Evolutionary conservation across 2,113 vertebrate species (phyloP).

Genomic region (Sylvietta virens): DNA sequence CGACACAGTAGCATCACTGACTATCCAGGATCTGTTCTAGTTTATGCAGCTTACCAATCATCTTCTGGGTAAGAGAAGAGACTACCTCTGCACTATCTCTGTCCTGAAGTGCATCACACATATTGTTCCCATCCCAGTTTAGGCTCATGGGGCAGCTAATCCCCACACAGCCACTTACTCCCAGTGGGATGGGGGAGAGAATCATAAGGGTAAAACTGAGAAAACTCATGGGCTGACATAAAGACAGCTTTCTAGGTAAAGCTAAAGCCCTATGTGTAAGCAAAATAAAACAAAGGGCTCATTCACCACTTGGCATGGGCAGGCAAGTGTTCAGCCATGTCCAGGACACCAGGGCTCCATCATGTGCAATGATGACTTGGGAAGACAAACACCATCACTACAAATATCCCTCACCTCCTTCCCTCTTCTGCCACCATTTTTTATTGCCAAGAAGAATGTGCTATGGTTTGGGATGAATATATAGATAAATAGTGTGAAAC

Average conservation of each 20-base stretch:
- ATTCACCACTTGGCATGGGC: accelerated
- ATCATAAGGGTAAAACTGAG: background rate
- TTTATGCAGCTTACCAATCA: background rate
- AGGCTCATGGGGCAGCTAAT: background rate
- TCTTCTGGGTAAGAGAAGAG: background rate
- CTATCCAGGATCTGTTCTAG: background rate
- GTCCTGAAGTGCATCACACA: background rate
- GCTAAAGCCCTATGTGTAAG: accelerated
- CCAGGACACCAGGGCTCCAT: background rate
- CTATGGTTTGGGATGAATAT: background rate
- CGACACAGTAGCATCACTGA: background rate
- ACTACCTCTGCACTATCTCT: background rate
- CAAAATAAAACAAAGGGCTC: background rate
- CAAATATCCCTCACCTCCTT: accelerated
- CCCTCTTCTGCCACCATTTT: background rate
- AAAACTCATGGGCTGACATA: background rate
- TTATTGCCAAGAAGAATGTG: background rate
- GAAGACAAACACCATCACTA: accelerated
- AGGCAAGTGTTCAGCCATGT: background rate
- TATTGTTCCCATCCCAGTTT: background rate
- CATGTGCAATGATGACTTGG: accelerated
- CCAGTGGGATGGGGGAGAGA: background rate
- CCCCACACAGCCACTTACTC: background rate
- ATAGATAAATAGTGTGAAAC: background rate
- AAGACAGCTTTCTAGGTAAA: background rate